A percentile compares a stretch with the other conserved stretches of the same genome.
Conservation (phyloP, 2,888 invertebrate species). For the Chironomus tentans region DNA sequence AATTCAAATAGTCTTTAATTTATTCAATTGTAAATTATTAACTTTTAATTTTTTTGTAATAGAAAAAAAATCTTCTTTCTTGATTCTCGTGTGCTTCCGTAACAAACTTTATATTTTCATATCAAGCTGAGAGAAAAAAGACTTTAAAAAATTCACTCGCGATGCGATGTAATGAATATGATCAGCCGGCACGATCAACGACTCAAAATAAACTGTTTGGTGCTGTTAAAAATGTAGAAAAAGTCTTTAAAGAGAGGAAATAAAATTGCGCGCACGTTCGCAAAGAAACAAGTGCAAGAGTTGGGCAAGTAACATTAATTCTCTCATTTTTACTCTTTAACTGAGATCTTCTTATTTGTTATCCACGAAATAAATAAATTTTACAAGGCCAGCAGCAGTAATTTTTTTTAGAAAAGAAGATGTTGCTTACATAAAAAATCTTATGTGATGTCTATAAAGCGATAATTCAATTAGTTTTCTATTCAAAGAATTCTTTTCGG, state of each 20-base stretch:
- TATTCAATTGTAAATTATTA: constrained; percentile 34
- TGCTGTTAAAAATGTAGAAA: background rate
- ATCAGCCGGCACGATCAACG: constrained; percentile 19
- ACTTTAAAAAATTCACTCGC: background rate
- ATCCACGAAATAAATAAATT: background rate
- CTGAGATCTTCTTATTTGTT: background rate
- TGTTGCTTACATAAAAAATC: background rate
- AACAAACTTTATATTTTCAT: background rate
- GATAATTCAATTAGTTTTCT: too few species aligned
- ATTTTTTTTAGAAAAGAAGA: background rate
- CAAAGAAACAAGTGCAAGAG: background rate
- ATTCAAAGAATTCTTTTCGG: background rate
- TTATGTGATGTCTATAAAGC: too few species aligned
- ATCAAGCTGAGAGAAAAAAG: background rate
- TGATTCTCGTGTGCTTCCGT: constrained; percentile 29
- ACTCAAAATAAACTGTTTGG: constrained; percentile 13
- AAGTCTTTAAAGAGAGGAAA: background rate
- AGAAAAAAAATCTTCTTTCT: constrained; percentile 36
- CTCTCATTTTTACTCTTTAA: background rate
- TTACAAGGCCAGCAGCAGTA: background rate
- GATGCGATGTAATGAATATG: background rate
- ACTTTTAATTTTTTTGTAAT: constrained; percentile 30
- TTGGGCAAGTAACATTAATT: background rate
- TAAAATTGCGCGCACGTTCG: background rate
- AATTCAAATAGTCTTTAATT: constrained; percentile 37